These are phyloP conservation scores for Hemiscyllium ocellatum DNA, from an alignment of 2,113 vertebrate species.

Conservation along the genomic window DNA sequence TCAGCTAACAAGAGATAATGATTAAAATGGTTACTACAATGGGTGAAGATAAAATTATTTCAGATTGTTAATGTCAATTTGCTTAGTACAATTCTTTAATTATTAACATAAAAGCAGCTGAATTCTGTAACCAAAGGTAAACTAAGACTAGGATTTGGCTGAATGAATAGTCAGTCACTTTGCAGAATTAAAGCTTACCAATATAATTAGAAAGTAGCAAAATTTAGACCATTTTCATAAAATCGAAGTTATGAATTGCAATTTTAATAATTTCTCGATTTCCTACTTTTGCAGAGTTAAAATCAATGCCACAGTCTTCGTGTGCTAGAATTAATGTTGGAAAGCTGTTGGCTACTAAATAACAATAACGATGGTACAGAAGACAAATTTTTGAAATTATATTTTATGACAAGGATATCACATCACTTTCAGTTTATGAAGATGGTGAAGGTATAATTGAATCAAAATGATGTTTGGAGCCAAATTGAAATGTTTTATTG, in stretches of 20 bases:
- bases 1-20: neutral
- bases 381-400: neutral
- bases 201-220: neutral
- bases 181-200: neutral
- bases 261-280: neutral
- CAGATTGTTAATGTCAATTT: slow-evolving; percentile 7
- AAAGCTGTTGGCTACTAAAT: neutral
- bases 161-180: neutral
- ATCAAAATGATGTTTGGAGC: neutral
- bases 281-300: neutral
- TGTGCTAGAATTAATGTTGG: neutral
- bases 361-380: neutral
- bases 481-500: neutral
- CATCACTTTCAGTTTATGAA: neutral
- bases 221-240: neutral
- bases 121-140: neutral
- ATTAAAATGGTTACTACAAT: slow-evolving; percentile 12
- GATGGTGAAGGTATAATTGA: neutral
- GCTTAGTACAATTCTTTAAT: neutral
- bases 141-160: neutral
- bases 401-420: neutral
- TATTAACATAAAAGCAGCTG: neutral
- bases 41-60: neutral
- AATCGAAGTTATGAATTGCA: neutral
- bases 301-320: neutral